Conservation (phyloP, 2,888 invertebrate species). For the Ormyrus nitidulus region DNA sequence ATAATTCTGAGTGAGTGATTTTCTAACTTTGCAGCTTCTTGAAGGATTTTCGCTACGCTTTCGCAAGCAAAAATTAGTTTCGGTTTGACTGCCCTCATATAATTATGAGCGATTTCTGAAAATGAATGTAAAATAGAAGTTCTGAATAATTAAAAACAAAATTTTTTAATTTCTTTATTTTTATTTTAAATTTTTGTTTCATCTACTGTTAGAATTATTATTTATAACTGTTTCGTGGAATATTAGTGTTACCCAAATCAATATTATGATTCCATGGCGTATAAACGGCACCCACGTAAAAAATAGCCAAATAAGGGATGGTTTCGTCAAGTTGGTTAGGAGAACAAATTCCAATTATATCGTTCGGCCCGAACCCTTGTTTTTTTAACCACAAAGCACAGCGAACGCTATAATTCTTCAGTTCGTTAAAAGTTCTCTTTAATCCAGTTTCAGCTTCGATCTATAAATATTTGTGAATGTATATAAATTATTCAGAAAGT, state of each 20-base stretch:
- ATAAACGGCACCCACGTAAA: constrained; percentile 63
- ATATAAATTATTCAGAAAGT: no score
- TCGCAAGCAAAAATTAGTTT: constrained; percentile 63
- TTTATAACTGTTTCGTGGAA: no score
- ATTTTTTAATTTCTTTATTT: no score
- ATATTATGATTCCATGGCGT: constrained; percentile 65
- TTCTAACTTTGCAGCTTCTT: constrained; percentile 56
- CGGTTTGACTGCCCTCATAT: constrained; percentile 53
- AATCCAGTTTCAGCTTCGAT: constrained; percentile 59
- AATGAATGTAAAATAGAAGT: no score
- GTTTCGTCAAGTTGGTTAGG: constrained; percentile 63
- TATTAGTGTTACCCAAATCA: constrained; percentile 60
- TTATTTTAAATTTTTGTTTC: no score
- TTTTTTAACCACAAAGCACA: constrained; percentile 67
- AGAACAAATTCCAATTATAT: constrained; percentile 64
- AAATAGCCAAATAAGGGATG: constrained; percentile 62
- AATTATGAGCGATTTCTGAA: no score
- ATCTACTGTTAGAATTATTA: no score
- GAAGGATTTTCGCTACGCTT: constrained; percentile 6
- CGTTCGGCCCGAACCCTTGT: constrained; percentile 60
- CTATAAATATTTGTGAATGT: constrained; percentile 52
- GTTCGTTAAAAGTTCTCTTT: constrained; percentile 59
- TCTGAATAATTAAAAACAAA: no score
- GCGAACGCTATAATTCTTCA: constrained; percentile 62
- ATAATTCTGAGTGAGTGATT: constrained; percentile 38